Percentiles rank a stretch among this genome's conserved stretches.
phyloP scores from a whole-genome alignment of 2,797 vertebrate genomes.

The Sebastes ruberrimus region DNA sequence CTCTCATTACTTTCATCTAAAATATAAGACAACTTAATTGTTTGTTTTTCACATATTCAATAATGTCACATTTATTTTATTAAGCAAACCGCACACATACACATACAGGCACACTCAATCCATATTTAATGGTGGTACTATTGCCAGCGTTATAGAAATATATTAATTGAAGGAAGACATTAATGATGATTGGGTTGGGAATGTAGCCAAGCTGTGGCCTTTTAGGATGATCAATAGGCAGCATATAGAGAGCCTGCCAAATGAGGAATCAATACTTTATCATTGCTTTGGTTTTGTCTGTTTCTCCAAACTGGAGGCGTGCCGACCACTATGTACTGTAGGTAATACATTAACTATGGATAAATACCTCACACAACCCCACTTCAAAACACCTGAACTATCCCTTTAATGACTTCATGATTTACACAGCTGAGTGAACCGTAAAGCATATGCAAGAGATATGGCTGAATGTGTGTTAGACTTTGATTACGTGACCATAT shows the following conservation, averaged over 20 bases:
- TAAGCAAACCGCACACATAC: background rate
- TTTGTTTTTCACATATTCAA: background rate
- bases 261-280: slow-evolving; percentile 40
- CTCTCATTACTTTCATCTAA: background rate
- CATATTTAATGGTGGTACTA: background rate
- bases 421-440: background rate
- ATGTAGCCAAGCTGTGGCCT: slow-evolving; percentile 9
- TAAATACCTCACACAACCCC: too few relatives aligned
- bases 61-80: background rate
- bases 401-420: background rate
- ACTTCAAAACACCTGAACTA: too few relatives aligned
- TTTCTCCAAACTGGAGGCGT: too few relatives aligned
- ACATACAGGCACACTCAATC: background rate
- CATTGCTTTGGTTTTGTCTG: too few relatives aligned
- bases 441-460: background rate
- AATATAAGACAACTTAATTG: background rate
- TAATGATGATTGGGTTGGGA: slow-evolving; percentile 19
- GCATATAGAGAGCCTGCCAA: background rate
- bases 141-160: background rate
- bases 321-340: too few relatives aligned
- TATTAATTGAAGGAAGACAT: slow-evolving; percentile 1
- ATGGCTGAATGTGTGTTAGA: background rate
- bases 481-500: background rate
- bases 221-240: slow-evolving; percentile 35
- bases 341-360: too few relatives aligned